Conservation (phyloP, 2,113 vertebrate genomes). For the Gallinago undulata region DNA sequence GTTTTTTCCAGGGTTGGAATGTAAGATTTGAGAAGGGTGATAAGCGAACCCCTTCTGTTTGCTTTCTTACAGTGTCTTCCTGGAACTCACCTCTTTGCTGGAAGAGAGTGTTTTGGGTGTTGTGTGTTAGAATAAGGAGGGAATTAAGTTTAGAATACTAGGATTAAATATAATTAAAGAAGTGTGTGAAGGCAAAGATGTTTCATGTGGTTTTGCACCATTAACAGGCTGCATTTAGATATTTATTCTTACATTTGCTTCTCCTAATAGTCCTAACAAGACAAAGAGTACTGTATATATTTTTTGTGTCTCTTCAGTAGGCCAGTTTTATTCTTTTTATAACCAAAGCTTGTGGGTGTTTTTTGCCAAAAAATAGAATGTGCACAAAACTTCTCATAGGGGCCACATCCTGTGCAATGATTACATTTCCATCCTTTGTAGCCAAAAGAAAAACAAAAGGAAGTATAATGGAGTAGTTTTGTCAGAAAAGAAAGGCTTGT, state of each 20-base stretch:
- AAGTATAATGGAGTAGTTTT: neutral
- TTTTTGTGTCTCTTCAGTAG: neutral
- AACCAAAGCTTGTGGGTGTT: neutral
- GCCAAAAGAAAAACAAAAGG: neutral
- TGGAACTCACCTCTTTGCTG: neutral
- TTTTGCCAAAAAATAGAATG: neutral
- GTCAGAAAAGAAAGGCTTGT: neutral
- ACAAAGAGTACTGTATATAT: neutral
- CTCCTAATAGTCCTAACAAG: neutral
- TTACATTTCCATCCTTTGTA: neutral
- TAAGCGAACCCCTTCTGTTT: neutral
- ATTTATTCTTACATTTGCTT: accelerated
- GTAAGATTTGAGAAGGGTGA: neutral
- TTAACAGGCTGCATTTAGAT: neutral
- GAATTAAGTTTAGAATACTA: neutral
- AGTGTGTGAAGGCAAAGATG: neutral
- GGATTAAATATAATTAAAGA: neutral
- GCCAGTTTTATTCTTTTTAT: neutral
- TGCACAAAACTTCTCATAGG: neutral
- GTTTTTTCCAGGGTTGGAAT: neutral
- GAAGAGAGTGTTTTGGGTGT: neutral
- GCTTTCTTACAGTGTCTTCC: neutral
- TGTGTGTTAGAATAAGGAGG: neutral
- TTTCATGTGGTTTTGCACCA: neutral
- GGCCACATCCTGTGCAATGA: neutral